These are phyloP conservation scores for Hedya salicella DNA, from an alignment of 2,888 invertebrate genomes.

Conservation along the genomic window DNA sequence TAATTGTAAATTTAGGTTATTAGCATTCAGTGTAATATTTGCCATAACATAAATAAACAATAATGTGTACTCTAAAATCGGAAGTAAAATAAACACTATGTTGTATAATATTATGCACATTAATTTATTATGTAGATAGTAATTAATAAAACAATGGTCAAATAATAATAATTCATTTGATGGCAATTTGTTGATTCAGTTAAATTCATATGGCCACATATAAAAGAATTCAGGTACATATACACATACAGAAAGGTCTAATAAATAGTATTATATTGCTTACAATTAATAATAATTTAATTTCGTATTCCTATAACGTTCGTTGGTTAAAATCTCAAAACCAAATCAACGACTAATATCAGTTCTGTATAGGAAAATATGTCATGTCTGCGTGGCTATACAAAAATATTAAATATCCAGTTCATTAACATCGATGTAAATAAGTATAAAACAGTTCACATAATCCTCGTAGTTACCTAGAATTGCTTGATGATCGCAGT, in stretches of 20 bases:
- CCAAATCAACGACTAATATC: constrained; percentile 68
- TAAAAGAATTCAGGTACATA: constrained; percentile 83
- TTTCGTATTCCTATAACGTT: constrained; percentile 77
- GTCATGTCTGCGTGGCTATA: constrained; percentile 69
- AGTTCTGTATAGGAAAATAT: constrained; percentile 67
- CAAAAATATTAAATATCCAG: constrained; percentile 73
- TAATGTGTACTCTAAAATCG: not conserved
- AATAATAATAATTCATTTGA: constrained; percentile 65
- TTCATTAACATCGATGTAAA: constrained; percentile 67
- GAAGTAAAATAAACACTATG: constrained; percentile 52
- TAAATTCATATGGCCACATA: constrained; percentile 82
- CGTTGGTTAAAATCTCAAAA: constrained; percentile 74
- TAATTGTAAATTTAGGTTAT: no score
- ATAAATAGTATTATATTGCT: constrained; percentile 72
- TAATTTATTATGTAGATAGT: constrained; percentile 75
- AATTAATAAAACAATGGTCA: constrained; percentile 78
- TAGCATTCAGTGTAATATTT: no score
- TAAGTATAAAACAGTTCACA: constrained; percentile 54
- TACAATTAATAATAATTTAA: constrained; percentile 78
- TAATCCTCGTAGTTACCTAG: constrained; percentile 44
- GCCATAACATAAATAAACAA: no score
- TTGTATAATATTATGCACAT: constrained; percentile 66
- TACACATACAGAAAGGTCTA: constrained; percentile 70
- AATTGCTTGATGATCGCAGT: constrained; percentile 37
- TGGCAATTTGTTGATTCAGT: constrained; percentile 62